phyloP scores from a whole-genome alignment of 1,140 invertebrate species.

The Asobara japonica region DNA sequence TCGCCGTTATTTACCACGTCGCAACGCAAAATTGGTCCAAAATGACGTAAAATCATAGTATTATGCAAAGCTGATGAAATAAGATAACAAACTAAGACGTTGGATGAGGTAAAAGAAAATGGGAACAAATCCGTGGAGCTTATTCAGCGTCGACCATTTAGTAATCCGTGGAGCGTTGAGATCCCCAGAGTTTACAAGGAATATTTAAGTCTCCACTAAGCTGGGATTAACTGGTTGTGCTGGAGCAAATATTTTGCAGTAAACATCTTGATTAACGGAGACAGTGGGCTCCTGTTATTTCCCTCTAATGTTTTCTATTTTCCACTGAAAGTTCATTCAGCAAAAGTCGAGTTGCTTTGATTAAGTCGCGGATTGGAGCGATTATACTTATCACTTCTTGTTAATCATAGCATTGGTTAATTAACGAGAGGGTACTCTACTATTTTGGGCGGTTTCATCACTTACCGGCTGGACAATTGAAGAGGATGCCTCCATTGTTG shows the following conservation, averaged over 20 bases:
- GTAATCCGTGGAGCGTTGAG: conserved; percentile 55
- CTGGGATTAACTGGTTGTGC: conserved; percentile 56
- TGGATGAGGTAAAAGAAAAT: conserved; percentile 39
- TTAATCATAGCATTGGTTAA: no score
- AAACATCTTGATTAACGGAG: conserved; percentile 61
- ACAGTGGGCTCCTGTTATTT: conserved; percentile 55
- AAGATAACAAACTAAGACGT: neutral
- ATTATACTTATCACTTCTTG: no score
- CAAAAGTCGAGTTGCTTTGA: no score
- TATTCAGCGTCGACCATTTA: conserved; percentile 50
- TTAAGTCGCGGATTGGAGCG: no score
- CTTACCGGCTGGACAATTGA: no score
- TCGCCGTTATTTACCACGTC: no score
- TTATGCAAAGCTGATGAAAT: conserved; percentile 1
- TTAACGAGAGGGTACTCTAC: no score
- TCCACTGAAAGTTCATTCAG: neutral
- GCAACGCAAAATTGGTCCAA: no score
- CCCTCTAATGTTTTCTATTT: neutral
- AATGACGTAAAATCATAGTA: neutral
- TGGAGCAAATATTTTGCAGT: conserved; percentile 10
- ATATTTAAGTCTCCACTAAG: conserved; percentile 63
- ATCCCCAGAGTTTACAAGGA: conserved; percentile 60
- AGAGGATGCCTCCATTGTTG: no score
- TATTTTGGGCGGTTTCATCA: no score
- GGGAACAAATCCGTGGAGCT: conserved; percentile 44